Evolutionary conservation across 2,113 vertebrate species (phyloP).

Genomic region (Platichthys stellatus): DNA sequence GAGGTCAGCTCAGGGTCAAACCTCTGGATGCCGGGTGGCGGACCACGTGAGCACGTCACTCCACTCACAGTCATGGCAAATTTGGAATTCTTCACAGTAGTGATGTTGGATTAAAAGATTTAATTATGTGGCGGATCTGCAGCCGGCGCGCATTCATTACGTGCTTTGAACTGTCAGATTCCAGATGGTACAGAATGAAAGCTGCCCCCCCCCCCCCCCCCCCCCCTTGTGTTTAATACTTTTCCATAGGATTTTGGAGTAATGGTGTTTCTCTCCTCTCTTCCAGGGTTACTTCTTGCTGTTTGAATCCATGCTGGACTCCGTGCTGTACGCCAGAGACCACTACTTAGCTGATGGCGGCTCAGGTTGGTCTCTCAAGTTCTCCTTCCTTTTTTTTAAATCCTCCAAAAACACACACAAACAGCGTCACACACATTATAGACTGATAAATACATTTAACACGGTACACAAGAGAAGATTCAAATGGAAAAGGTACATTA

Average conservation of each 20-base stretch:
- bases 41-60: constrained; percentile 11
- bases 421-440: neutral
- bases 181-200: neutral
- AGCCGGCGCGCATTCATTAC: neutral
- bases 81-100: constrained; percentile 18
- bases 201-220: too few relatives aligned
- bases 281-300: constrained; percentile 95
- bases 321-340: constrained; percentile 92
- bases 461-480: neutral
- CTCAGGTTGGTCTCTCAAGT: constrained; percentile 85
- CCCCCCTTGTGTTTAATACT: neutral
- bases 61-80: constrained; percentile 26
- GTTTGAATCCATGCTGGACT: constrained; percentile 98
- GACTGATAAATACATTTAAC: neutral
- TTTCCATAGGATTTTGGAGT: neutral
- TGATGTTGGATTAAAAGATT: constrained; percentile 32
- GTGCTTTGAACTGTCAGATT: neutral
- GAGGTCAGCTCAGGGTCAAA: constrained; percentile 71
- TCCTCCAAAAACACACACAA: neutral
- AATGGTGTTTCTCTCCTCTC: constrained; percentile 20
- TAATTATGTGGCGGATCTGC: neutral
- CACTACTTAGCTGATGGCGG: constrained; percentile 89
- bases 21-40: constrained; percentile 34
- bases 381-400: neutral
- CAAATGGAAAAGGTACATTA: neutral